These are phyloP conservation scores for Apis laboriosa DNA, from an alignment of 1,140 invertebrate species.

Conservation along the genomic window DNA sequence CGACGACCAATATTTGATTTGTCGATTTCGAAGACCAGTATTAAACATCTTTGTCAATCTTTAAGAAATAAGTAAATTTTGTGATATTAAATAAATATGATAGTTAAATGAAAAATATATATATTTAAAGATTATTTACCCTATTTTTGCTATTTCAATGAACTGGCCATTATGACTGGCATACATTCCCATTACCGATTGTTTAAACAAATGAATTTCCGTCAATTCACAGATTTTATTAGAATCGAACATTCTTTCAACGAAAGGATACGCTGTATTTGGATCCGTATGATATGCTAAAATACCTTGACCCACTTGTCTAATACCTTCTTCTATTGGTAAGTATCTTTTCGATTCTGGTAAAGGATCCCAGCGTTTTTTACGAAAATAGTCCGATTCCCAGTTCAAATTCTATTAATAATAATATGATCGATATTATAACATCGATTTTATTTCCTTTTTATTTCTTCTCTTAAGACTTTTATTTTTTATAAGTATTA, in stretches of 20 bases:
- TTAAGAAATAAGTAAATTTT: not conserved
- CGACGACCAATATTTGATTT: slow-evolving; percentile 65
- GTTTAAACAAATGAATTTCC: slow-evolving; percentile 67
- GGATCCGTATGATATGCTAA: slow-evolving; percentile 68
- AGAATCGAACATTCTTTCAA: slow-evolving; percentile 59
- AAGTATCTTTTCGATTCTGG: slow-evolving; percentile 60
- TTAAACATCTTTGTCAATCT: slow-evolving; percentile 64
- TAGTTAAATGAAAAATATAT: not conserved
- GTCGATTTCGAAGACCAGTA: slow-evolving; percentile 60
- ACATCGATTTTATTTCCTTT: not conserved
- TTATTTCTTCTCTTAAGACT: not conserved
- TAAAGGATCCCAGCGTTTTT: slow-evolving; percentile 65
- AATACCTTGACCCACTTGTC: slow-evolving; percentile 56
- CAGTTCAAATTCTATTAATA: slow-evolving; percentile 55
- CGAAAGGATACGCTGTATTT: slow-evolving; percentile 65
- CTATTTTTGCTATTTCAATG: slow-evolving; percentile 63
- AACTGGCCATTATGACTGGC: slow-evolving; percentile 65
- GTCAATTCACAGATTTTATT: slow-evolving; percentile 63
- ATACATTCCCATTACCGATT: slow-evolving; percentile 61
- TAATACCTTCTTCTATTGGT: slow-evolving; percentile 62
- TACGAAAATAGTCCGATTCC: slow-evolving; percentile 66
- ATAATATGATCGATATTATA: not conserved
- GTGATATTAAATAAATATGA: not conserved
- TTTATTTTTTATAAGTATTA: not conserved
- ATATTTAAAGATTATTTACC: slow-evolving; percentile 39